Evolutionary conservation across 2,113 vertebrate genomes (phyloP), one percentile per base, ranked within the genome.

Genomic region (Apaloderma vittatum): DNA sequence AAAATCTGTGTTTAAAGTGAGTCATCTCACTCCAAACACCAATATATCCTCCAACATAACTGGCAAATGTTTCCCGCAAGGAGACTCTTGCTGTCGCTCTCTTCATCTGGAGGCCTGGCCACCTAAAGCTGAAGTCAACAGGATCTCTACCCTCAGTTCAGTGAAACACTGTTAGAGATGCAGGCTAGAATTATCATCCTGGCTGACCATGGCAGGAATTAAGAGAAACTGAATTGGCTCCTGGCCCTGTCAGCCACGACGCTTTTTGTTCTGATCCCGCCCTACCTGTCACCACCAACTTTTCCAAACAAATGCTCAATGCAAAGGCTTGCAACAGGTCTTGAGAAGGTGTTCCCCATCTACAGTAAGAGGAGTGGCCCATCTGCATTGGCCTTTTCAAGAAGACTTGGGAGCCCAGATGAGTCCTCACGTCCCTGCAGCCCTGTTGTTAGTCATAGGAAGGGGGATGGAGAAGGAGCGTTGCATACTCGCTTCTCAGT

Each of bases 21-120:
- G 97, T 98, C 97, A 98, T 98, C 97, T 98, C 87, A 94, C 97
- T 98, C 98, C 97, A 98, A 98, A 96, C 97, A 98, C 96, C 97
- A 98, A 94, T 97, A 98, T 97, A 97, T 97, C 96, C 94, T 98
- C 97, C 98, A 98, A 98, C 84, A 97, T 89, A 97, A 98, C 93
- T 98, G 97, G 98, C 98, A 97, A 98, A 91, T 95, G 67, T 92
- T 97, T 97, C 88, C 93, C 62, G 45, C 96, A 95, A 96, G 98
- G 96, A 96, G 89, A 79, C 57, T 97, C 92, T 95, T 97, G 94
- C 96, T 94, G 97, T 96, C 23, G 58, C 94, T 97, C 78, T 96
- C 96, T 96, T 98, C 94, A 92, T 97, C 92, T 95, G 94, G 30
- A 78, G 45, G 48, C 58, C 86, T 94, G 76, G 67, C 48, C 75